Evolutionary conservation across 2,888 invertebrate species (phyloP), one percentile per base, ranked within the genome.

Genomic region (Aelia acuminata): DNA sequence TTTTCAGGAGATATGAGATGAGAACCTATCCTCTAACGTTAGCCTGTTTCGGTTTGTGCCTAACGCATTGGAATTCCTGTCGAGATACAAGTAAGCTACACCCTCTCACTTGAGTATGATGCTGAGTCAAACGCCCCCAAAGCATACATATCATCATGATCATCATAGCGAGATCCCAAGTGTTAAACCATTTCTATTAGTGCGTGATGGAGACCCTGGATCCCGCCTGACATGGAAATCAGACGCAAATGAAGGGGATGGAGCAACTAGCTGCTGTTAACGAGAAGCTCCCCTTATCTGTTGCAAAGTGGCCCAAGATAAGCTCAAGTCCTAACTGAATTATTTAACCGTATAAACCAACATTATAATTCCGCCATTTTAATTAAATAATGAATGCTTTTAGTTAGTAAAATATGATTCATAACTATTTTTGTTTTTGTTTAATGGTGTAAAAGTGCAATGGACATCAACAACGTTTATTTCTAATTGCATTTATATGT

Each of bases 131-230:
- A 11, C 80, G 43, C 22, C 3, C 13, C 22, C 80, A 80, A 80
- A 43, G 80, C 80, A 80, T 80, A 43, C 80, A 80, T 43, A 43
- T 43, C 80, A 80, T 80, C 43, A 43, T 43, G 43, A 80, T 80
- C 75, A 20, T 43, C 43, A 43, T 22, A 39, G 39, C 39, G n/a
- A 10, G 10, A 47, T 3, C n/a, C 75, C 39, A 80, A 80, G 80
- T 80, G 80, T 43, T 80, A 47, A 80, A 80, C 43, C 80, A 80
- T 47, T 80, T 80, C 43, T 80, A 80, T 80, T 80, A 80, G 80
- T 80, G n/a, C 22, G 80, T n/a, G 11, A 47, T n/a, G 43, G 13
- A 80, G 80, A 80, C 43, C 80, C 43, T 10, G 80, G 10, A 10
- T 8, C 22, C 43, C 80, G 80, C 4, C 80, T 80, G 80, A 80